Evolutionary conservation across 2,113 vertebrate species (phyloP).

Genomic region (Stomatorhinus ivindoensis): DNA sequence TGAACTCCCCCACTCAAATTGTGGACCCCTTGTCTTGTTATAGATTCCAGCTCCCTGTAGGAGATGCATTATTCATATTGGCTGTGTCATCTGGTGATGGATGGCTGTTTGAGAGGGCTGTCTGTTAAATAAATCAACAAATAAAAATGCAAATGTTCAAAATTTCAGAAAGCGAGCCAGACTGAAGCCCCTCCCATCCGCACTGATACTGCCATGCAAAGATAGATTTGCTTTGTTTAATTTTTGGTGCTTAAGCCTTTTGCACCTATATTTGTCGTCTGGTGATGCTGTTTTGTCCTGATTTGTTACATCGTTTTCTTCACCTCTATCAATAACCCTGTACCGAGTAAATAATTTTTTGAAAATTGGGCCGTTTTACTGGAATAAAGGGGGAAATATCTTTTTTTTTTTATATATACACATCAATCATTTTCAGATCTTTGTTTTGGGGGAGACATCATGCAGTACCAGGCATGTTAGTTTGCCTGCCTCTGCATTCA

Average conservation of each 20-base stretch:
- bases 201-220: conserved; percentile 46
- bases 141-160: conserved; percentile 78
- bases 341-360: background rate
- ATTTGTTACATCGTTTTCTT: background rate
- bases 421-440: background rate
- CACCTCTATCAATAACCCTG: background rate
- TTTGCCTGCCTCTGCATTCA: conserved; percentile 29
- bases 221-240: conserved; percentile 50
- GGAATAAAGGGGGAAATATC: background rate
- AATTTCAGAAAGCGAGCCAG: conserved; percentile 60
- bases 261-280: conserved; percentile 14
- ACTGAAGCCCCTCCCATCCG: conserved; percentile 54
- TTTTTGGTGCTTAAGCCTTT: conserved; percentile 20
- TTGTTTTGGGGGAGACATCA: background rate
- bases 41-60: conserved; percentile 67
- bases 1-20: conserved; percentile 42
- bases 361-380: background rate
- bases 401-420: background rate
- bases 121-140: conserved; percentile 79
- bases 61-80: conserved; percentile 72
- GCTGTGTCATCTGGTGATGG: conserved; percentile 65
- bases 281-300: background rate
- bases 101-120: conserved; percentile 72
- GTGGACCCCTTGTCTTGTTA: conserved; percentile 49
- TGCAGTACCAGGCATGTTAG: background rate